Evolutionary conservation across 2,888 invertebrate genomes (phyloP).

Genomic region (Meteorus colon): DNA sequence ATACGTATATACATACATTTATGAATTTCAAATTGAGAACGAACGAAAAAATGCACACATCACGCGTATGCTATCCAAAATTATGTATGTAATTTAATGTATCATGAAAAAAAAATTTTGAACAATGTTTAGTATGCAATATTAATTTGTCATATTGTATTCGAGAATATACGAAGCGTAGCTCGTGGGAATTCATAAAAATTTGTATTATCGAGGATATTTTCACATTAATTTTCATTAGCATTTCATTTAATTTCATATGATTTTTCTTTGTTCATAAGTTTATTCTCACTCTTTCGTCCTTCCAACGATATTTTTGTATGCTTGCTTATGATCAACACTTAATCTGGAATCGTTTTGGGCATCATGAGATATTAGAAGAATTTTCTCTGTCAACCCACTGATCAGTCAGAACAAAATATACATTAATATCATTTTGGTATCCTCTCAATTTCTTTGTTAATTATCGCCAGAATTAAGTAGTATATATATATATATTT

Average conservation of each 20-base stretch:
- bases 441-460: background rate
- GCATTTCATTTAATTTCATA: background rate
- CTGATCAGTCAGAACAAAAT: constrained; percentile 10
- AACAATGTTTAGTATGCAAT: background rate
- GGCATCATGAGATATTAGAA: background rate
- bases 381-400: background rate
- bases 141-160: background rate
- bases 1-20: background rate
- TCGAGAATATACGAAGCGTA: background rate
- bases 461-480: constrained; percentile 31
- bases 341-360: background rate
- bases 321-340: background rate
- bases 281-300: background rate
- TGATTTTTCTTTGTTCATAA: background rate
- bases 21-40: background rate
- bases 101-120: background rate
- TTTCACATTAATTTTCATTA: constrained; percentile 3
- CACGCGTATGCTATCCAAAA: background rate
- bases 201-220: background rate
- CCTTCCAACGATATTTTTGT: background rate
- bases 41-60: background rate
- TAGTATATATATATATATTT: constrained; percentile 17
- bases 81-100: background rate
- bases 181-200: background rate
- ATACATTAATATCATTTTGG: constrained; percentile 13